Evolutionary conservation across 2,888 invertebrate genomes (phyloP).

Genomic region (Heliconius erato): DNA sequence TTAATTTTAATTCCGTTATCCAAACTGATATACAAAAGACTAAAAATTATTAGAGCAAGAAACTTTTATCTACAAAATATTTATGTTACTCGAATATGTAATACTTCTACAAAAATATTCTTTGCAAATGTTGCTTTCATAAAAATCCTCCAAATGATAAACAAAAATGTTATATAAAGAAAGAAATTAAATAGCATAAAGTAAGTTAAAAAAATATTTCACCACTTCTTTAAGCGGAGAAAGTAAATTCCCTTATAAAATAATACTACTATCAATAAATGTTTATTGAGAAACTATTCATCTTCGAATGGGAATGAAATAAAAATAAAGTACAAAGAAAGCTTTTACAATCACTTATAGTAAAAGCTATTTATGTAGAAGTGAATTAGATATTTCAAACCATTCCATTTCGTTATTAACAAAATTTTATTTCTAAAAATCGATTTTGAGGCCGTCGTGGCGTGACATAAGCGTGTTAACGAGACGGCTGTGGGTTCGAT

Average conservation of each 20-base stretch:
- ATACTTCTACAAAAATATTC: too few relatives aligned
- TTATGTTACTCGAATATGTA: too few relatives aligned
- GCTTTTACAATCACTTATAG: neutral
- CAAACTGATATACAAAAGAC: too few relatives aligned
- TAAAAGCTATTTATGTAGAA: neutral
- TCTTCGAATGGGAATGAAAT: neutral
- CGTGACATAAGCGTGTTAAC: too few relatives aligned
- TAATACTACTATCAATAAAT: slow-evolving; percentile 2
- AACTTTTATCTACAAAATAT: too few relatives aligned
- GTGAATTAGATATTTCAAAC: too few relatives aligned
- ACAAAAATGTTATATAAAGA: too few relatives aligned
- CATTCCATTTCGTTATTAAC: neutral
- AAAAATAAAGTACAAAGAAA: slow-evolving; percentile 24
- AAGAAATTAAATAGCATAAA: neutral
- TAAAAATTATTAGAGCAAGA: too few relatives aligned
- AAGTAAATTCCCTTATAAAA: slow-evolving; percentile 20
- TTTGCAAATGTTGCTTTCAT: too few relatives aligned
- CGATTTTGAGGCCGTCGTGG: neutral
- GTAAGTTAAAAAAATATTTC: neutral
- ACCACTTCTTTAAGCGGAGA: neutral
- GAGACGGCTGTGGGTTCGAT: too few relatives aligned
- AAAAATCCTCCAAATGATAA: too few relatives aligned
- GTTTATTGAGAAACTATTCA: slow-evolving; percentile 19
- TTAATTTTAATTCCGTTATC: too few relatives aligned
- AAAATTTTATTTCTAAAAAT: neutral